Conservation (phyloP, 2,797 vertebrate genomes). For the Scomberomorus guttatus region DNA sequence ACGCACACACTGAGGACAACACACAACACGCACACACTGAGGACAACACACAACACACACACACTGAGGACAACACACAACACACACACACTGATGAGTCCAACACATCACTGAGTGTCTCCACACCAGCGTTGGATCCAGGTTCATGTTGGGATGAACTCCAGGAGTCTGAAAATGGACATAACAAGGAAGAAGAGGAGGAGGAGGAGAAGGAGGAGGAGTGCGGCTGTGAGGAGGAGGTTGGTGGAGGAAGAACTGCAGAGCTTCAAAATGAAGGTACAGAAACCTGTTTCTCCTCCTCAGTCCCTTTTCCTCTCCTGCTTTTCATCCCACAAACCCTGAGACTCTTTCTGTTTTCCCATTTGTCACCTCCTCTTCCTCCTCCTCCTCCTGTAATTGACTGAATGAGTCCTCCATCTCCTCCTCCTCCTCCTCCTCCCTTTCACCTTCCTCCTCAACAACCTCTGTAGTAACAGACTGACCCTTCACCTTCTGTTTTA, state of each 20-base stretch:
- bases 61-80: neutral
- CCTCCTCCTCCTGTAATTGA: conserved; percentile 3
- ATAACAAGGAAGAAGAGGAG: conserved; percentile 24
- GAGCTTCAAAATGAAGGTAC: conserved; percentile 72
- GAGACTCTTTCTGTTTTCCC: conserved; percentile 9
- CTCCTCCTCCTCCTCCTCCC: neutral
- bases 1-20: neutral
- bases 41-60: neutral
- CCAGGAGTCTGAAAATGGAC: neutral
- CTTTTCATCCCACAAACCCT: conserved; percentile 24
- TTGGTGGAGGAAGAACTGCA: conserved; percentile 41
- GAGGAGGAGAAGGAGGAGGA: conserved; percentile 16
- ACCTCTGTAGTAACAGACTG: neutral
- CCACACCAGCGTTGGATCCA: neutral
- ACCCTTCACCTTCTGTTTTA: neutral
- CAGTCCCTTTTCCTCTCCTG: neutral
- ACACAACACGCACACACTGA: accelerated
- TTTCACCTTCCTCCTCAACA: neutral
- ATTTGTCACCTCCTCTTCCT: conserved; percentile 29
- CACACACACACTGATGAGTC: neutral
- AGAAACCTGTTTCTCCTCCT: conserved; percentile 36
- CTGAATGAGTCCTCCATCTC: neutral
- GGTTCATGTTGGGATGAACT: neutral
- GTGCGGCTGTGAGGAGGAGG: conserved; percentile 37
- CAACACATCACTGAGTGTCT: neutral